Base-by-base conservation (phyloP, 2,113 vertebrate genomes). In the Podarcis muralis region DNA sequence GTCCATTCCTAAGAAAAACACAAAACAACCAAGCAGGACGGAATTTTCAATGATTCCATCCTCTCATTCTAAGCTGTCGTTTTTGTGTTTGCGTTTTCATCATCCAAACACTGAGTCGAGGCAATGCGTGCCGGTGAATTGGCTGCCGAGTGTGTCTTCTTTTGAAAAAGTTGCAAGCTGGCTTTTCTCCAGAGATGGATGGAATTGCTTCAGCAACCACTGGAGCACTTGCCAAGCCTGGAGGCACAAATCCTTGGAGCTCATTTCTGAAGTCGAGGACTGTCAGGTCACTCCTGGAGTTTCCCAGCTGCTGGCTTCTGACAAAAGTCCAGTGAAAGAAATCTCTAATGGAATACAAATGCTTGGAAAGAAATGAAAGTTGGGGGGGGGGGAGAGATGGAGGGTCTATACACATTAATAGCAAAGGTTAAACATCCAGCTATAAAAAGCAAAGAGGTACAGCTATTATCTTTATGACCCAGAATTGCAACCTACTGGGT, bases 301-400 rank as follows among this genome's bases (percentile, higher is more conserved):
- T 93, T 95, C 88, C 90, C 91, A 92, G 94, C 92, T 95, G 94
- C 90, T 95, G 89, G 90, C 90, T 90, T 90, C 85, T 57, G 0
- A 83, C 59, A 90, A 83, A 86, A 94, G 81, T 79, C 75, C 90
- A 90, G 89, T 91, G 91, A 94, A 95, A 92, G 88, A 90, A 94
- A 87, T 90, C 92, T 88, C 88, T 94, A 90, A 94, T 91, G 80
- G 83, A 77, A 75, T 62, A 9, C 68, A 86, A 93, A 91, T 94
- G 83, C 75, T 82, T 86, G 91, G n/a, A 93, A 90, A 94, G 90
- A 72, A 88, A 88, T 84, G 90, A 93, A 94, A 93, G 40, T 32
- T 27, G 32, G 43, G 22, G 2, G 30, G 30, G n/a, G 22, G 32
- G 1, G 79, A 71, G 79, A 71, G 76, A 93, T 91, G 93, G 9